Evolutionary conservation across 2,888 invertebrate species (phyloP).

Genomic region (Ichneumoninae sp.): DNA sequence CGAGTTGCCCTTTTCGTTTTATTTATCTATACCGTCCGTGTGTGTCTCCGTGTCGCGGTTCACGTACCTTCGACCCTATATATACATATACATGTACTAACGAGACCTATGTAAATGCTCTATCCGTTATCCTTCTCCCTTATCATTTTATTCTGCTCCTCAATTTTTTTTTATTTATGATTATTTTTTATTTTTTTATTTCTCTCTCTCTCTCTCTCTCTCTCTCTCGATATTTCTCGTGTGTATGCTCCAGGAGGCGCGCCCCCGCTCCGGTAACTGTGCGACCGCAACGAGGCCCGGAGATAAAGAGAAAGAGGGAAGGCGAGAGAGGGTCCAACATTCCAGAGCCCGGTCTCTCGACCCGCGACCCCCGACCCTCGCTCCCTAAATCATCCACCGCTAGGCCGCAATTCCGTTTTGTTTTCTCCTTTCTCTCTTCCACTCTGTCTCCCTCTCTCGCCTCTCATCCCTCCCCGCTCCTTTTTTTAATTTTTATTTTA

Average conservation of each 20-base stretch:
- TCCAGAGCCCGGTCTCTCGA: slow-evolving; percentile 83
- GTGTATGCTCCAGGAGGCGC: slow-evolving; percentile 45
- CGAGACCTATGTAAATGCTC: slow-evolving; percentile 82
- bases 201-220: slow-evolving; percentile 57
- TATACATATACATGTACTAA: slow-evolving; percentile 73
- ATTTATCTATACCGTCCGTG: neutral
- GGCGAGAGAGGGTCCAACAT: slow-evolving; percentile 75
- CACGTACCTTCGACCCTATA: neutral
- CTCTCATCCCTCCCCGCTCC: slow-evolving; percentile 44
- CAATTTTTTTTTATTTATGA: slow-evolving; percentile 41
- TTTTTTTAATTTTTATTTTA: slow-evolving; percentile 55
- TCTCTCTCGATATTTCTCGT: slow-evolving; percentile 50
- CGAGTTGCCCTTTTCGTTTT: slow-evolving; percentile 45
- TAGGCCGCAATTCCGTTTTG: slow-evolving; percentile 83
- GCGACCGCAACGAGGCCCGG: slow-evolving; percentile 1
- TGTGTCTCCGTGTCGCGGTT: slow-evolving; percentile 6
- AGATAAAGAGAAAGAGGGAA: slow-evolving; percentile 43
- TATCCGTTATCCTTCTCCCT: slow-evolving; percentile 82
- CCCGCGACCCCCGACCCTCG: slow-evolving; percentile 84
- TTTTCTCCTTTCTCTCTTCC: slow-evolving; percentile 78
- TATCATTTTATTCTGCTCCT: slow-evolving; percentile 78
- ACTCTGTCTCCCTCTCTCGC: slow-evolving; percentile 55
- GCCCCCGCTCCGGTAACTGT: slow-evolving; percentile 47
- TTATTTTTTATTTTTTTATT: slow-evolving; percentile 68
- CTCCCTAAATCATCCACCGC: slow-evolving; percentile 84